Evolutionary conservation across 1,140 invertebrate genomes (phyloP), one percentile per base, ranked within the genome.

Genomic region (Drosophila mojavensis): DNA sequence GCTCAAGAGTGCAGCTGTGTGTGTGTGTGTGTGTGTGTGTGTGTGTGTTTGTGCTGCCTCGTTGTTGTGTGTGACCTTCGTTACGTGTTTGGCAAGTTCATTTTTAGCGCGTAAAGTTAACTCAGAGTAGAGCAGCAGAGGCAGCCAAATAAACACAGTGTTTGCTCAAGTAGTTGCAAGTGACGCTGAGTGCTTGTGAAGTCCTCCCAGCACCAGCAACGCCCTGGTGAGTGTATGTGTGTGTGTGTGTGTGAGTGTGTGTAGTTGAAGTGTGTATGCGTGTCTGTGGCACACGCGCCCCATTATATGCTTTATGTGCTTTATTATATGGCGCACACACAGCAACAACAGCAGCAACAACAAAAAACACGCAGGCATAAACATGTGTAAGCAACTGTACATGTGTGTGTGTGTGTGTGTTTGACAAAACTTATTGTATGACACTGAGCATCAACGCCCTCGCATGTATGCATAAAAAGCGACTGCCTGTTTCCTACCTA

Each of bases 61-160:
- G 62, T 58, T 62, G 53, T 54, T 82, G 72, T 83, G 72, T 83
- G 79, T 88, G 83, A 88, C 83, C 83, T 88, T 88, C 83, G 84
- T 88, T 88, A 89, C 83, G 79, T 83, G 83, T 88, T 89, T 88
- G 83, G 80, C 85, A 89, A 88, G 83, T 88, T 88, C 83, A 88
- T 88, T 89, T 88, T 80, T 80, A 84, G 84, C 77, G 72, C 63
- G 78, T 65, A 79, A 81, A 86, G 78, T 72, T 81, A 79, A 78
- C 82, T 79, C 65, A 50, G 64, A 77, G 45, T 60, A 69, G 67
- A 69, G 67, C 75, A 62, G 45, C 67, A 58, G 54, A 58, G 54
- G 68, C 73, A 71, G 68, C 63, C 70, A 69, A 79, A 80, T 75
- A 69, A 72, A 81, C 74, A 81, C 77, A 66, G 62, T 72, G 74